Conservation (phyloP, 2,888 invertebrate genomes). For the Nemotelus nigrinus region DNA sequence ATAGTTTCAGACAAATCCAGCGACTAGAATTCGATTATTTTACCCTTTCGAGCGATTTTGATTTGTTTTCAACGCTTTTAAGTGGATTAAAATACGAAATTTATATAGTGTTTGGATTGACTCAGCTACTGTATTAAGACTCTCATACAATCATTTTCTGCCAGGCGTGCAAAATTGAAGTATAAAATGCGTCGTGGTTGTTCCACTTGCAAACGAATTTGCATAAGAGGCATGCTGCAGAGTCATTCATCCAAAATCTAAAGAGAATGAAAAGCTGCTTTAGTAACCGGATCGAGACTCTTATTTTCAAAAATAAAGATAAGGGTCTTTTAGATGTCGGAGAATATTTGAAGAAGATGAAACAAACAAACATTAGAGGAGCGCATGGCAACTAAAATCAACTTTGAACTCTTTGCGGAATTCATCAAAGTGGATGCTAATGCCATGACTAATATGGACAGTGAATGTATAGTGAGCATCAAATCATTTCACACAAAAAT, state of each 20-base stretch:
- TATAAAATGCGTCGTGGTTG: slow-evolving; percentile 5
- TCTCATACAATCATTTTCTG: neutral
- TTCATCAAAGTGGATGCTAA: neutral
- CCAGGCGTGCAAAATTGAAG: neutral
- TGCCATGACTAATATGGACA: neutral
- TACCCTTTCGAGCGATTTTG: too few relatives aligned
- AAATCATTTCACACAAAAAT: neutral
- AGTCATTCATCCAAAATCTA: neutral
- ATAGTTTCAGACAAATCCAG: too few relatives aligned
- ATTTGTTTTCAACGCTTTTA: too few relatives aligned
- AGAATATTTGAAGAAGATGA: neutral
- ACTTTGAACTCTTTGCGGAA: neutral
- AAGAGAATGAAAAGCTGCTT: too few relatives aligned
- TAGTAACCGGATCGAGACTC: too few relatives aligned
- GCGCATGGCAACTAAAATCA: neutral
- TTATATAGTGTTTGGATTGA: too few relatives aligned
- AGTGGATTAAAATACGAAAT: too few relatives aligned
- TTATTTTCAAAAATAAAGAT: neutral
- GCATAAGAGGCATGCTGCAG: neutral
- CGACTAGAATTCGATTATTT: too few relatives aligned
- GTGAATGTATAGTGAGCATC: neutral
- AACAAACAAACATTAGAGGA: neutral
- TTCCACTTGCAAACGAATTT: neutral
- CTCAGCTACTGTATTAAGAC: too few relatives aligned
- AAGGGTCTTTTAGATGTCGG: neutral